A percentile compares a stretch with the other conserved stretches of the same genome.
These are phyloP conservation scores for Pseudoatta argentina DNA, from an alignment of 1,140 invertebrate species.

Conservation along the genomic window DNA sequence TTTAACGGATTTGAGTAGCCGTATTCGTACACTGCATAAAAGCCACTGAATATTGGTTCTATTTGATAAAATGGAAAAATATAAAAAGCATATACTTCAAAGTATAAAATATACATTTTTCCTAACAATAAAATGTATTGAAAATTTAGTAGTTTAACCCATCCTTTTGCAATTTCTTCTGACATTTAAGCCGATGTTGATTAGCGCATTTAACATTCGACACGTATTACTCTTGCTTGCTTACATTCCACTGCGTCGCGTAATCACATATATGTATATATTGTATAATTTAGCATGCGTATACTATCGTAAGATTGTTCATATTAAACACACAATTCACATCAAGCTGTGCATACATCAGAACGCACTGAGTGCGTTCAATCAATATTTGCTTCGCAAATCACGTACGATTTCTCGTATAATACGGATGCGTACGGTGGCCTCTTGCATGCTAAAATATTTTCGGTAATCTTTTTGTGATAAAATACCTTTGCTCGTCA, in stretches of 20 bases:
- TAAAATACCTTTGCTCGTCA: background rate
- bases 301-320: background rate
- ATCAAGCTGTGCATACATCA: too few species aligned
- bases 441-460: conserved; percentile 39
- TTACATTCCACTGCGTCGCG: conserved; percentile 62
- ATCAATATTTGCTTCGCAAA: conserved; percentile 28
- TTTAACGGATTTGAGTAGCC: too few species aligned
- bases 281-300: conserved; percentile 30
- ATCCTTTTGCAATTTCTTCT: conserved; percentile 6
- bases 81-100: too few species aligned
- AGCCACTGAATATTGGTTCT: too few species aligned
- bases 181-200: conserved; percentile 13
- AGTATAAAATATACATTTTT: too few species aligned
- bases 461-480: conserved; percentile 32
- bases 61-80: too few species aligned
- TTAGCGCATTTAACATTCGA: conserved; percentile 35
- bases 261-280: conserved; percentile 62
- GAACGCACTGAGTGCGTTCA: too few species aligned
- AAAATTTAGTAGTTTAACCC: background rate
- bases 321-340: too few species aligned
- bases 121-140: too few species aligned
- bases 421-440: background rate
- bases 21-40: too few species aligned
- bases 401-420: conserved; percentile 53
- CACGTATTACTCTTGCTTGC: conserved; percentile 72